phyloP scores from a whole-genome alignment of 2,888 invertebrate genomes.

The Amphiduros pacificus region DNA sequence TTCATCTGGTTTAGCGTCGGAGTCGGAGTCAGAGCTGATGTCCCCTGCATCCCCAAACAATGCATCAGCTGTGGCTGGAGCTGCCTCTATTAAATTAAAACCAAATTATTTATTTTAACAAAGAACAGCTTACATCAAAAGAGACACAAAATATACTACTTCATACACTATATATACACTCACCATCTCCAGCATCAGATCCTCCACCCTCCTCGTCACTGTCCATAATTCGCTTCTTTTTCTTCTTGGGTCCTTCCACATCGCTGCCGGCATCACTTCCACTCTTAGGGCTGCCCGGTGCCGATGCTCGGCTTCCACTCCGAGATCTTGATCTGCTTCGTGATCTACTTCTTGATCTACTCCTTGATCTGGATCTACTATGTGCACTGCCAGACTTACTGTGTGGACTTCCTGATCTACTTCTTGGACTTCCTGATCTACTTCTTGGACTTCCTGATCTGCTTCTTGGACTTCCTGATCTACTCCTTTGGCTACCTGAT shows the following conservation, averaged over 20 bases:
- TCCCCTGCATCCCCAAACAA: slow-evolving; percentile 91
- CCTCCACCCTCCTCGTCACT: neutral
- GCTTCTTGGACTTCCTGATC: slow-evolving; percentile 9
- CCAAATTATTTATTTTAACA: neutral
- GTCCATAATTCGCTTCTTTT: neutral
- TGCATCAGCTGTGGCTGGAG: slow-evolving; percentile 74
- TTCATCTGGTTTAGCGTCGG: no score
- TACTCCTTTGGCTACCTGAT: slow-evolving; percentile 31
- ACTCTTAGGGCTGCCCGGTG: neutral
- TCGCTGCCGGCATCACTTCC: neutral
- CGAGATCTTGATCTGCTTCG: slow-evolving; percentile 38
- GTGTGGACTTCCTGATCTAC: slow-evolving; percentile 11
- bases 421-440: slow-evolving; percentile 16
- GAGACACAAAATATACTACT: neutral
- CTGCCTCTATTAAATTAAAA: neutral
- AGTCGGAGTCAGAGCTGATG: slow-evolving; percentile 85
- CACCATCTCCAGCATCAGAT: neutral
- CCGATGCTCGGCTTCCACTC: slow-evolving; percentile 3
- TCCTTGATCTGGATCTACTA: slow-evolving; percentile 14
- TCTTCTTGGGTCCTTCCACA: neutral
- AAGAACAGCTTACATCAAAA: neutral
- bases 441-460: slow-evolving; percentile 18
- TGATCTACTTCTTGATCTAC: slow-evolving; percentile 31
- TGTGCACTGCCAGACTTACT: slow-evolving; percentile 6
- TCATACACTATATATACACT: neutral